Evolutionary conservation across 2,888 invertebrate genomes (phyloP).

Genomic region (Enchytraeus crypticus): DNA sequence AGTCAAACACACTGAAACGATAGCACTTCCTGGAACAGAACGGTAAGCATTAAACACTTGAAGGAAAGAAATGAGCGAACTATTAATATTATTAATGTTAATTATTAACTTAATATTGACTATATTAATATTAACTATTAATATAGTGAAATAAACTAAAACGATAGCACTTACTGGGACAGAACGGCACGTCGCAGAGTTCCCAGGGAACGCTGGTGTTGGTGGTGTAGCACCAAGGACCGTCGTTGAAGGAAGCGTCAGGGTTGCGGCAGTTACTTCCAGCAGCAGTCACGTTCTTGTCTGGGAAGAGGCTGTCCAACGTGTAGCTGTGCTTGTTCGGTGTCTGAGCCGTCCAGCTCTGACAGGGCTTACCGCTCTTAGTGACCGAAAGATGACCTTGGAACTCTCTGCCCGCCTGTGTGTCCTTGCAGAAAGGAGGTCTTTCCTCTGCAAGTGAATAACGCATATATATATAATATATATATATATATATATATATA

Average conservation of each 20-base stretch:
- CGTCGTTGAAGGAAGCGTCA: neutral
- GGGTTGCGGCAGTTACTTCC: neutral
- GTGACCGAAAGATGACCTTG: neutral
- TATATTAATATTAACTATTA: too few species aligned
- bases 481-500: too few species aligned
- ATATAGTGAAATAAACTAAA: too few species aligned
- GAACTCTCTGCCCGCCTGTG: neutral
- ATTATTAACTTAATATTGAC: too few species aligned
- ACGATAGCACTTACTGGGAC: too few species aligned
- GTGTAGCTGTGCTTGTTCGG: neutral
- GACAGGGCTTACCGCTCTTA: neutral
- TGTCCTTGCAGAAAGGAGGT: neutral
- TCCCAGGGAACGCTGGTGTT: neutral
- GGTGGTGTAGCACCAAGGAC: constrained; percentile 4
- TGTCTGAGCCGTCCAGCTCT: neutral
- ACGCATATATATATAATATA: too few species aligned
- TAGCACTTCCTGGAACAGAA: too few species aligned
- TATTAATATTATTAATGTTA: too few species aligned
- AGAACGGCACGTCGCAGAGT: neutral
- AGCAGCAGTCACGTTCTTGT: neutral
- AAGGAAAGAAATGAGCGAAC: too few species aligned
- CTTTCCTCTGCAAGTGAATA: too few species aligned
- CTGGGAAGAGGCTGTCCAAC: neutral
- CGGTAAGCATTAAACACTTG: too few species aligned
- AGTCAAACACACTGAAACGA: too few species aligned